Evolutionary conservation across 2,888 invertebrate species (phyloP), one percentile per base, ranked within the genome.

Genomic region (Yponomeuta cagnagella): DNA sequence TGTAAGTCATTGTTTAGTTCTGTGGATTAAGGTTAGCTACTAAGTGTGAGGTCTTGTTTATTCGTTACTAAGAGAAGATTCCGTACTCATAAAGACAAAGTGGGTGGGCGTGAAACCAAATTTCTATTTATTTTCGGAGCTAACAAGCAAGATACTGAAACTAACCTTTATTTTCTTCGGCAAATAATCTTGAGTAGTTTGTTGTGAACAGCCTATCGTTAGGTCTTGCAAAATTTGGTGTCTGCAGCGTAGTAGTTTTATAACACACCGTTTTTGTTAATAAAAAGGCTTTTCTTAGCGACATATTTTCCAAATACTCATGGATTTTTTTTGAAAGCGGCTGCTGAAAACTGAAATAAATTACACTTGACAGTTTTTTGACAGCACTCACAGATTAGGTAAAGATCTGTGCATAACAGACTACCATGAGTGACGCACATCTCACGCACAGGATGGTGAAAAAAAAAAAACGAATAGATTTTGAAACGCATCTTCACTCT

Each of bases 101-200:
- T 43, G 43, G 43, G 43, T 43, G 43, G 43, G 43, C 43, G 5
- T 43, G 43, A 43, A 43, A 5, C 6, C 1, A 43, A 43, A 43
- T 43, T 43, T 43, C 0, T 43, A 43, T 43, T 43, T 5, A 43
- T 43, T 6, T 43, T 43, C 12, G 15, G 12, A 4, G 52, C 12
- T 15, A 15, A 58, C 52, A 12, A 58, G 10, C 15, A 33, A 67
- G 23, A 58, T 66, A 63, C 12, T 48, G 10, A 80, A 84, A 83
- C 88, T 92, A 92, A 91, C 91, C 91, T 90, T 85, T 77, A 80
- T 89, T 88, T 79, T 90, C 87, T 76, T 84, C 78, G 43, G 87
- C 85, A 80, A 87, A 90, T 74, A 84, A 86, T 80, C 87, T 84
- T 33, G 82, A 76, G 10, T 84, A 78, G 75, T 83, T 86, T 68